Evolutionary conservation across 92 coral and sea anemone species (phyloP).

Genomic region (Zoanthus gigantus): DNA sequence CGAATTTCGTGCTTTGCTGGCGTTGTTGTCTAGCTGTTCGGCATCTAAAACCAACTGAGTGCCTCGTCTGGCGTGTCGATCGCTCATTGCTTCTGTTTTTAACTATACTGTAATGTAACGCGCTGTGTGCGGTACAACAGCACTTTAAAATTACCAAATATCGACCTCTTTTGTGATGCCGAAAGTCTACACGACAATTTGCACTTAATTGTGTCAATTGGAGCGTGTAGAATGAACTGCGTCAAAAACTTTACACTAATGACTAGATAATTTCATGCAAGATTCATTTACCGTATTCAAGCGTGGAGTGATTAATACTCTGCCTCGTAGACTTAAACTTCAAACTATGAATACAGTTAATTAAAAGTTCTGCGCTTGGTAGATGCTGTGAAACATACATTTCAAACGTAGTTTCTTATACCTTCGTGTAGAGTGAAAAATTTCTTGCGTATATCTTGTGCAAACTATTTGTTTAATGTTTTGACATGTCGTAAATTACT

Average conservation of each 20-base stretch:
- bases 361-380: background rate
- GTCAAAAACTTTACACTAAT: constrained; percentile 10
- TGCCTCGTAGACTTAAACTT: background rate
- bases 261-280: constrained; percentile 12
- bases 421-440: constrained; percentile 3
- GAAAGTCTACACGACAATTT: constrained; percentile 21
- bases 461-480: background rate
- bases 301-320: background rate
- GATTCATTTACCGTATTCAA: constrained; percentile 29
- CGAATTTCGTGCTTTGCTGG: constrained; percentile 73
- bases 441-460: background rate
- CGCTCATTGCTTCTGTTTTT: constrained; percentile 61
- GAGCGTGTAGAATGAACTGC: constrained; percentile 8
- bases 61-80: constrained; percentile 60
- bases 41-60: constrained; percentile 65
- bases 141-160: background rate
- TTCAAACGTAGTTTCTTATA: background rate
- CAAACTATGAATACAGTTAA: background rate
- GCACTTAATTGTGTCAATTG: constrained; percentile 14
- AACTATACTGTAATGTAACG: background rate
- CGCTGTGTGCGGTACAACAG: background rate
- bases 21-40: constrained; percentile 75
- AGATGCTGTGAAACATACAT: background rate
- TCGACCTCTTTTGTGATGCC: background rate
- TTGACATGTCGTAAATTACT: no score